Conservation (phyloP, 2,888 invertebrate genomes). For the Andrena fulva region DNA sequence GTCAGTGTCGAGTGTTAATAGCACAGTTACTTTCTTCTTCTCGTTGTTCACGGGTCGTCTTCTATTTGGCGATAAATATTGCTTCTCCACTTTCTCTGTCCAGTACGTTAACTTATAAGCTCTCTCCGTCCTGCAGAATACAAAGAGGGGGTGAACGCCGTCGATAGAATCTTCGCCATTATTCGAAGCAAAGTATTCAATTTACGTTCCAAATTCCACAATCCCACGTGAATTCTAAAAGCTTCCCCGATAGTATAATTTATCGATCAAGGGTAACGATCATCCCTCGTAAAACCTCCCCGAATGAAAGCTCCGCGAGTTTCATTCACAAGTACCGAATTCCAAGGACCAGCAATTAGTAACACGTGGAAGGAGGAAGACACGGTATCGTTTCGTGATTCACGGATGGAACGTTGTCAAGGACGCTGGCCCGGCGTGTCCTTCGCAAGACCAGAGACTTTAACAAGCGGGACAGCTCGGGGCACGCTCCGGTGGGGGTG, state of each 20-base stretch:
- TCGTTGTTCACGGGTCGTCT: neutral
- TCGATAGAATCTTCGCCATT: too few relatives aligned
- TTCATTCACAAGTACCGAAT: too few relatives aligned
- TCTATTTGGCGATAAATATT: conserved; percentile 8
- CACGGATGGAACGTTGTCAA: conserved; percentile 24
- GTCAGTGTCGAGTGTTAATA: conserved; percentile 16
- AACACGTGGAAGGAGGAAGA: neutral
- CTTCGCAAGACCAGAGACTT: conserved; percentile 23
- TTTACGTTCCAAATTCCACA: too few relatives aligned
- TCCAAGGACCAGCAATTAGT: too few relatives aligned
- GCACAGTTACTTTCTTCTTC: conserved; percentile 13
- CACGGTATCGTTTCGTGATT: neutral
- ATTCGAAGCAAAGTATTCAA: too few relatives aligned
- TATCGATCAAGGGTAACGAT: too few relatives aligned
- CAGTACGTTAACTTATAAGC: neutral
- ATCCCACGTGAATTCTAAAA: too few relatives aligned
- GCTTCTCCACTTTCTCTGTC: neutral
- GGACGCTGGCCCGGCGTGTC: conserved; percentile 13
- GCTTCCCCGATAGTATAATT: too few relatives aligned
- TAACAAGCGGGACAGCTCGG: conserved; percentile 30
- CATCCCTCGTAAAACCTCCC: too few relatives aligned
- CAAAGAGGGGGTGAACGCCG: neutral
- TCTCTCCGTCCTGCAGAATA: neutral
- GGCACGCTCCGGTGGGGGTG: neutral
- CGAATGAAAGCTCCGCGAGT: too few relatives aligned